These are phyloP conservation scores for Saccostrea echinata DNA, from an alignment of 1,140 invertebrate species.

Conservation along the genomic window DNA sequence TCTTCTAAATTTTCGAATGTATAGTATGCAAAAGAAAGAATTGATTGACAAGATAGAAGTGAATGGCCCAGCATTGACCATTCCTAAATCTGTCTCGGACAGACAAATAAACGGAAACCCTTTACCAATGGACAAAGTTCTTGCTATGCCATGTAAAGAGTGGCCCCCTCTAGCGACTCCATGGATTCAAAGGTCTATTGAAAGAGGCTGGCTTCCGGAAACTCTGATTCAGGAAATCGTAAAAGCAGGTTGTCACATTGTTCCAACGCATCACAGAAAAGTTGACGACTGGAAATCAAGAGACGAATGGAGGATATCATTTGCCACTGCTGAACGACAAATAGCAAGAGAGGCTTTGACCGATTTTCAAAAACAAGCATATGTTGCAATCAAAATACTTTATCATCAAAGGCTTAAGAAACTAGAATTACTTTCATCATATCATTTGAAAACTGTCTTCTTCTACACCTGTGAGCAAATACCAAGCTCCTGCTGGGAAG, in stretches of 20 bases:
- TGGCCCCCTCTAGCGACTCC: slow-evolving; percentile 33
- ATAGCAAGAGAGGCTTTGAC: slow-evolving; percentile 44
- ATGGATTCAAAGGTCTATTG: slow-evolving; percentile 20
- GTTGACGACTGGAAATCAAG: background rate
- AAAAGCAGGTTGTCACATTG: slow-evolving; percentile 41
- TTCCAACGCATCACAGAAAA: slow-evolving; percentile 2
- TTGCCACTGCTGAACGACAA: slow-evolving; percentile 33
- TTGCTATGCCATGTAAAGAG: slow-evolving; percentile 31
- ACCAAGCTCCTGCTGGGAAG: background rate
- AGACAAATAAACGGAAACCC: background rate
- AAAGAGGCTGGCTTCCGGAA: slow-evolving; percentile 17
- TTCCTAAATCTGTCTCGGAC: background rate
- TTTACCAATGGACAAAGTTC: slow-evolving; percentile 21
- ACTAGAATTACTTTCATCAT: slow-evolving; percentile 41
- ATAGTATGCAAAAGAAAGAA: background rate
- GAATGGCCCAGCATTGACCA: slow-evolving; percentile 25
- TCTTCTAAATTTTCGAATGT: background rate
- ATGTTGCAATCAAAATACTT: slow-evolving; percentile 41
- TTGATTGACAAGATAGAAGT: background rate
- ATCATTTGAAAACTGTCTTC: slow-evolving; percentile 49
- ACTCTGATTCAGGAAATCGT: slow-evolving; percentile 20
- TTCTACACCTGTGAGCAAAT: slow-evolving; percentile 49
- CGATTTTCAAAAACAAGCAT: slow-evolving; percentile 32
- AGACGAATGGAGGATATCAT: slow-evolving; percentile 41
- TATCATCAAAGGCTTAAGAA: slow-evolving; percentile 25